These are phyloP conservation scores for Gouania willdenowi DNA, from an alignment of 2,797 vertebrate species.

Conservation along the genomic window DNA sequence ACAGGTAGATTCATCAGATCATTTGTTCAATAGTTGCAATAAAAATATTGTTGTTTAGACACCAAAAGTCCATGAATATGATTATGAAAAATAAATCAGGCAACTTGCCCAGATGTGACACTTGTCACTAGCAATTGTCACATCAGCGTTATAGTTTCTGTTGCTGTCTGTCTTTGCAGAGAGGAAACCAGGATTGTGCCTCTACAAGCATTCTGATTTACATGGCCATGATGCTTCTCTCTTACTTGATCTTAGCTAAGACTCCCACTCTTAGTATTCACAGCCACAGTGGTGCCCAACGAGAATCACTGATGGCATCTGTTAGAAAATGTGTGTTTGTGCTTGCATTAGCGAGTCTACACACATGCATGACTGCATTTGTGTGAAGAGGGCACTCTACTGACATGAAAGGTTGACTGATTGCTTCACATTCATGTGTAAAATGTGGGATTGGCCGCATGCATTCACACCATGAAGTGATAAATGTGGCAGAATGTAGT, in stretches of 20 bases:
- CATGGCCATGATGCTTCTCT: conserved; percentile 28
- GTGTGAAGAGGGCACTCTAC: conserved; percentile 13
- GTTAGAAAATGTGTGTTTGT: conserved; percentile 19
- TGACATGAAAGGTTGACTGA: conserved; percentile 46
- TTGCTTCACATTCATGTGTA: conserved; percentile 34
- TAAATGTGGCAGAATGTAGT: conserved; percentile 15
- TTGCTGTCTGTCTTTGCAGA: conserved; percentile 20
- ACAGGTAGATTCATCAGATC: too few relatives aligned
- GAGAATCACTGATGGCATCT: conserved; percentile 21
- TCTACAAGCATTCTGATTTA: conserved; percentile 29
- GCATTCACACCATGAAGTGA: conserved; percentile 19
- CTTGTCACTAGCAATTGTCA: neutral
- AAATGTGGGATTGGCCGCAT: conserved; percentile 8
- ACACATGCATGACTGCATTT: neutral
- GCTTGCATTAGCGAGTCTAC: conserved; percentile 5
- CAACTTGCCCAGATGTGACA: too few relatives aligned
- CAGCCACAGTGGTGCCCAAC: conserved; percentile 21
- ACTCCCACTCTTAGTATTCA: conserved; percentile 39
- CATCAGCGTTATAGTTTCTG: conserved; percentile 10
- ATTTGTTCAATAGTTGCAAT: too few relatives aligned
- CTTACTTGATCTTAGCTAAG: conserved; percentile 42
- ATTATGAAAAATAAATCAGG: too few relatives aligned
- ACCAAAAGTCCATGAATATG: too few relatives aligned
- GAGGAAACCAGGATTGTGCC: conserved; percentile 33
- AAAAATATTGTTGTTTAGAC: too few relatives aligned